Evolutionary conservation across 2,888 invertebrate genomes (phyloP), one percentile per base, ranked within the genome.

Genomic region (Cosmorhoe ocellata): DNA sequence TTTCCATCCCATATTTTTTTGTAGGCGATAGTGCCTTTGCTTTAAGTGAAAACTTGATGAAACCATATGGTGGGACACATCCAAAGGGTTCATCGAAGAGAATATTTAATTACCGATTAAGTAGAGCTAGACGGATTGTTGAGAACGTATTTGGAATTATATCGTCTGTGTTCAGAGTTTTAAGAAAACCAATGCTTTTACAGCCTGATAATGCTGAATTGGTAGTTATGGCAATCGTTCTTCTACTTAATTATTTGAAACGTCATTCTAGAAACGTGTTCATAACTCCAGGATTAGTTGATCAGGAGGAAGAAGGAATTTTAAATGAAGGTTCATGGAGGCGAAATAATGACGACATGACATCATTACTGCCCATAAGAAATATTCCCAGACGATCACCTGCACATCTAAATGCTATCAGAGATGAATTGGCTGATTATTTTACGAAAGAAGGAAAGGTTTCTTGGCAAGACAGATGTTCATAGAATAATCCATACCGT

Each of bases 371-470:
- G 18, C 56, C 56, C 31, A 24, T 53, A 31, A 58, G 50, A 47
- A 54, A 51, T 56, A 53, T 58, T 27, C 58, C 56, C 24, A 38
- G 58, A 58, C 49, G 58, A 56, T 55, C 58, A 36, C 55, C 56
- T 41, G 45, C 46, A 36, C 45, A 49, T 50, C 32, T 56, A 30
- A 56, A 59, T 56, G 56, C 56, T 32, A 37, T 59, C 28, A 56
- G 59, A 51, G 56, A 56, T 34, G 56, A 55, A 32, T 39, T 58
- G 11, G 27, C 46, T 48, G 52, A 58, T 50, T 56, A 59, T 56
- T 56, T 59, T 59, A 56, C 37, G 56, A 59, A 56, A 34, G 59
- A 56, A 34, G 59, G 59, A 36, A 56, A 54, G 54, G 49, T 58
- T 55, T 37, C 42, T 58, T 58, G 58, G 55, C 58, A 55, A 51